phyloP scores from a whole-genome alignment of 2,113 vertebrate genomes.

The Calyptomena viridis region DNA sequence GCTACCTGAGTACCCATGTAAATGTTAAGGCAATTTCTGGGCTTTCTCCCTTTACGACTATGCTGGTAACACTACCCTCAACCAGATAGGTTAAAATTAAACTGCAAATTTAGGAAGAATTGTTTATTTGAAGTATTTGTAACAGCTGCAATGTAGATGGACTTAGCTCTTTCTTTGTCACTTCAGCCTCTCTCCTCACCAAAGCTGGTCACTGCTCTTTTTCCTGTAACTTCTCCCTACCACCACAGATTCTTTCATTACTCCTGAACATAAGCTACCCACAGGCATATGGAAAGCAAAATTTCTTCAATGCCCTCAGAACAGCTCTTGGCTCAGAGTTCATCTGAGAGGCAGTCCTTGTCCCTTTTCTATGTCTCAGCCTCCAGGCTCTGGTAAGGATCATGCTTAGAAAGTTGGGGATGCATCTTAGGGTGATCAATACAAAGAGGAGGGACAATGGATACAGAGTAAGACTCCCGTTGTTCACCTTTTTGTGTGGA shows the following conservation, averaged over 20 bases:
- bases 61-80: neutral
- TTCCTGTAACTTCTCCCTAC: neutral
- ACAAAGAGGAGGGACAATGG: accelerated
- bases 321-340: neutral
- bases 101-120: neutral
- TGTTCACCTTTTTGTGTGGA: neutral
- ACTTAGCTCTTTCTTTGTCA: neutral
- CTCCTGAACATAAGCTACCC: neutral
- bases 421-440: neutral
- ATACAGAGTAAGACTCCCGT: neutral
- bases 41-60: neutral
- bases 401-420: neutral
- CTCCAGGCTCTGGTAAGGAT: neutral
- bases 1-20: neutral
- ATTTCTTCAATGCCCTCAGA: neutral
- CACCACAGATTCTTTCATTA: neutral
- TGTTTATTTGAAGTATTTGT: neutral
- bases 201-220: neutral
- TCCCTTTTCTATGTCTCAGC: neutral
- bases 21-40: neutral
- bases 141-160: neutral
- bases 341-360: neutral
- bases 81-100: neutral
- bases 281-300: neutral
- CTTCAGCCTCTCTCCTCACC: neutral